Conservation (phyloP, 2,113 vertebrate species). For the Lichenostomus cassidix region DNA sequence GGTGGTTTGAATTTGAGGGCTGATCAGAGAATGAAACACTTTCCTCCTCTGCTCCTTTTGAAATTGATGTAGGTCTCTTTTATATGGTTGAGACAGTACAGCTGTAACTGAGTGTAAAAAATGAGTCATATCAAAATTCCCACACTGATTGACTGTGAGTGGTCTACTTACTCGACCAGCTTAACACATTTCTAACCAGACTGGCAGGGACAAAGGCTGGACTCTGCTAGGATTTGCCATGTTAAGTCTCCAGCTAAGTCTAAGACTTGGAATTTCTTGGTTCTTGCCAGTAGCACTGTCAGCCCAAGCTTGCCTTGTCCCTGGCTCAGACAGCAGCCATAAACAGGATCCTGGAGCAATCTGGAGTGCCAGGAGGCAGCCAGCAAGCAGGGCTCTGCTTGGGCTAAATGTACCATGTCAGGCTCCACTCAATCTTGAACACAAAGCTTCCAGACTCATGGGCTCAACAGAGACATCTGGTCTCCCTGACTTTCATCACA, state of each 20-base stretch:
- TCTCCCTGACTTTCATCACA: background rate
- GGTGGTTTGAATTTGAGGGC: background rate
- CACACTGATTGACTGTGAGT: background rate
- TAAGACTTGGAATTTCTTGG: background rate
- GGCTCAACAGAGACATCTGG: background rate
- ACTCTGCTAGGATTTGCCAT: background rate
- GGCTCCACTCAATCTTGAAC: background rate
- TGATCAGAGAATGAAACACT: background rate
- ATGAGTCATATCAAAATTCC: background rate
- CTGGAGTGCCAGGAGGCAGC: background rate
- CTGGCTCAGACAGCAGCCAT: background rate
- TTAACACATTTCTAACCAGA: slow-evolving; percentile 5
- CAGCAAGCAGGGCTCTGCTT: background rate
- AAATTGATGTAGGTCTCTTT: background rate
- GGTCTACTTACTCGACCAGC: background rate
- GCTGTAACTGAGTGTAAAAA: slow-evolving; percentile 21
- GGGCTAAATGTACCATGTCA: fast-evolving
- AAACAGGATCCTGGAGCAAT: background rate
- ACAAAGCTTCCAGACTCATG: background rate
- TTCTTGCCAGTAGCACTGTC: background rate
- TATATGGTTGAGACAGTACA: background rate
- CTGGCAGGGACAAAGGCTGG: background rate
- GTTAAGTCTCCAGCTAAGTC: background rate
- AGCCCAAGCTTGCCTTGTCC: background rate
- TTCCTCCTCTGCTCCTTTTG: background rate